phyloP scores from a whole-genome alignment of 2,797 vertebrate genomes.

The Xenentodon cancila region DNA sequence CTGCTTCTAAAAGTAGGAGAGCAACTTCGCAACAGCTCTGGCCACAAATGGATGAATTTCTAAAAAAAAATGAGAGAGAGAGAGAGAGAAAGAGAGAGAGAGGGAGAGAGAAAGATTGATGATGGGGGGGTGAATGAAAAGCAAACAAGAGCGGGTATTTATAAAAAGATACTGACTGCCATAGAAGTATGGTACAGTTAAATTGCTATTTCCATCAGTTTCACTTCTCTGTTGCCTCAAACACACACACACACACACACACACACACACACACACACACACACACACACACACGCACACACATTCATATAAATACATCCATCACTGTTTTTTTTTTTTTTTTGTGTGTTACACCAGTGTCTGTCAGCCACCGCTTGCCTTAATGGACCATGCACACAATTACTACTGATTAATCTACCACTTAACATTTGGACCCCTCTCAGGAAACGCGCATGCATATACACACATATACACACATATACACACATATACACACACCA shows the following conservation, averaged over 20 bases:
- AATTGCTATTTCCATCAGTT: slow-evolving; percentile 69
- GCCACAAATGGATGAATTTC: slow-evolving; percentile 64
- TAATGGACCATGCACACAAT: slow-evolving; percentile 77
- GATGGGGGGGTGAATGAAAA: slow-evolving; percentile 35
- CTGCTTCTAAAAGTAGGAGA: slow-evolving; percentile 73
- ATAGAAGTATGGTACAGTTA: slow-evolving; percentile 53
- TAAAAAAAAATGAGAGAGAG: slow-evolving; percentile 25
- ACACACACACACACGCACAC: too few species aligned
- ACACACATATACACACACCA: slow-evolving; percentile 34
- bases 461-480: too few species aligned
- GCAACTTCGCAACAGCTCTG: slow-evolving; percentile 59
- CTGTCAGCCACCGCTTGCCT: slow-evolving; percentile 57
- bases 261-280: slow-evolving; percentile 8
- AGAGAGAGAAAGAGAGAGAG: too few species aligned
- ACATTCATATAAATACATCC: slow-evolving; percentile 19
- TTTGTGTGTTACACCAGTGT: slow-evolving; percentile 17
- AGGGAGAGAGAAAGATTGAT: slow-evolving; percentile 47
- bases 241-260: slow-evolving; percentile 16
- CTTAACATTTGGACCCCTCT: slow-evolving; percentile 73
- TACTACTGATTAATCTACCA: slow-evolving; percentile 76
- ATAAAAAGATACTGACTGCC: slow-evolving; percentile 62
- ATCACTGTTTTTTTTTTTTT: neutral
- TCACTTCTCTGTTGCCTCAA: slow-evolving; percentile 74
- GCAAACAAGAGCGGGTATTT: slow-evolving; percentile 55
- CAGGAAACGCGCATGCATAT: slow-evolving; percentile 42